A percentile compares a stretch with the other conserved stretches of the same genome.
Evolutionary conservation across 1,140 invertebrate genomes (phyloP).

Genomic region (Batillaria attramentaria): DNA sequence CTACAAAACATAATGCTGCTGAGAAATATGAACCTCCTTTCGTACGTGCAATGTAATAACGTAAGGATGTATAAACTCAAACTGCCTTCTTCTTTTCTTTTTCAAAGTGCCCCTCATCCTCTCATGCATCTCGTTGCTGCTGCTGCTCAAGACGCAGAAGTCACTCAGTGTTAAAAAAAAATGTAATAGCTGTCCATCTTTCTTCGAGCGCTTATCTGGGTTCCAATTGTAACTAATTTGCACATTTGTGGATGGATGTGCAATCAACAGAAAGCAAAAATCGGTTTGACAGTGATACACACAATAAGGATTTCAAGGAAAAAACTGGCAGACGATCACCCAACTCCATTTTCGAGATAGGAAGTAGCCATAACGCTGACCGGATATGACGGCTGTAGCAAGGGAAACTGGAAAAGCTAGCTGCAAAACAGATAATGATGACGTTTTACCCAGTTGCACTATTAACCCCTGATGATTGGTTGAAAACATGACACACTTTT

Average conservation of each 20-base stretch:
- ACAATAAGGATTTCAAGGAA: not conserved
- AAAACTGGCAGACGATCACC: not conserved
- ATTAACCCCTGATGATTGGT: not conserved
- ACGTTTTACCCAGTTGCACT: constrained; percentile 7
- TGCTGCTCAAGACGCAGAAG: no score
- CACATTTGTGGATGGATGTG: not conserved
- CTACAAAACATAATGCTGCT: no score
- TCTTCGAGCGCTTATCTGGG: not conserved
- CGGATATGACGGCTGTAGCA: constrained; percentile 24
- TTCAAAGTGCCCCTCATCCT: no score
- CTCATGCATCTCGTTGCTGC: no score
- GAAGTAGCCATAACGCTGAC: constrained; percentile 22
- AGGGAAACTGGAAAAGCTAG: no score
- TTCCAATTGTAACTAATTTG: not conserved
- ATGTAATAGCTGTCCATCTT: not conserved
- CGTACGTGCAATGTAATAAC: no score
- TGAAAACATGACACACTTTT: not conserved
- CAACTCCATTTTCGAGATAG: not conserved
- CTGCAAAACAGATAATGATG: constrained; percentile 4
- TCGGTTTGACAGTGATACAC: not conserved
- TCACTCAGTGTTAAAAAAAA: no score
- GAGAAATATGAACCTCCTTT: no score
- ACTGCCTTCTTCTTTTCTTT: no score
- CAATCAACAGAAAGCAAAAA: not conserved
- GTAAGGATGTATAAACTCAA: no score